A percentile compares a stretch with the other conserved stretches of the same genome.
phyloP scores from a whole-genome alignment of 1,140 invertebrate species.

The Mamestra configurata region DNA sequence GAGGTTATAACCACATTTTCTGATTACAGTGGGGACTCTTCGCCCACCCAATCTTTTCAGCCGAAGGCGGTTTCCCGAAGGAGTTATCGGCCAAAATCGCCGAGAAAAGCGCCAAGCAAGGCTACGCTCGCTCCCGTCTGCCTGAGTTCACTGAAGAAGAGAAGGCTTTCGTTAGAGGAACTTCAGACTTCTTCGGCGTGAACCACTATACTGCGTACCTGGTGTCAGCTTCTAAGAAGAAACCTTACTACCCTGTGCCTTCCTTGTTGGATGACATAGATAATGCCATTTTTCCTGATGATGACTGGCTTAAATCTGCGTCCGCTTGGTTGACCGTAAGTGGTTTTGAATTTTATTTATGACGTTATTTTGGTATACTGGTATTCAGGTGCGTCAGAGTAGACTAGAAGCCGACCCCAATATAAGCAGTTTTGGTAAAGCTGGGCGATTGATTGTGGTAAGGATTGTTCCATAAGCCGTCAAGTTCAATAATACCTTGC shows the following conservation, averaged over 20 bases:
- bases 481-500: no score
- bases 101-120: slow-evolving; percentile 85
- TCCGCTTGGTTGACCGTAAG: slow-evolving; percentile 63
- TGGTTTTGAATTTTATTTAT: no score
- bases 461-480: no score
- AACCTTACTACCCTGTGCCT: slow-evolving; percentile 54
- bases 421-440: no score
- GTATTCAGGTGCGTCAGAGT: no score
- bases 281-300: slow-evolving; percentile 8
- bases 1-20: slow-evolving; percentile 40
- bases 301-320: slow-evolving; percentile 57
- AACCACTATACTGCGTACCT: slow-evolving; percentile 88
- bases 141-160: slow-evolving; percentile 87
- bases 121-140: slow-evolving; percentile 83
- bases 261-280: no score
- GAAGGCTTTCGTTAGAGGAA: slow-evolving; percentile 87
- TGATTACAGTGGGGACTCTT: slow-evolving; percentile 87
- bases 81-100: slow-evolving; percentile 87
- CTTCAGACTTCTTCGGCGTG: slow-evolving; percentile 90
- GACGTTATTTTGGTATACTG: no score
- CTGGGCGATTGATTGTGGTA: no score
- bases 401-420: no score
- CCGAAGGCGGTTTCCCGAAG: slow-evolving; percentile 89
- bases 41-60: slow-evolving; percentile 89
- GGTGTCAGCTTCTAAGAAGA: slow-evolving; percentile 60